Percentiles rank a stretch among this genome's conserved stretches.
Evolutionary conservation across 2,797 vertebrate species (phyloP).

Genomic region (Ciconia nigra): DNA sequence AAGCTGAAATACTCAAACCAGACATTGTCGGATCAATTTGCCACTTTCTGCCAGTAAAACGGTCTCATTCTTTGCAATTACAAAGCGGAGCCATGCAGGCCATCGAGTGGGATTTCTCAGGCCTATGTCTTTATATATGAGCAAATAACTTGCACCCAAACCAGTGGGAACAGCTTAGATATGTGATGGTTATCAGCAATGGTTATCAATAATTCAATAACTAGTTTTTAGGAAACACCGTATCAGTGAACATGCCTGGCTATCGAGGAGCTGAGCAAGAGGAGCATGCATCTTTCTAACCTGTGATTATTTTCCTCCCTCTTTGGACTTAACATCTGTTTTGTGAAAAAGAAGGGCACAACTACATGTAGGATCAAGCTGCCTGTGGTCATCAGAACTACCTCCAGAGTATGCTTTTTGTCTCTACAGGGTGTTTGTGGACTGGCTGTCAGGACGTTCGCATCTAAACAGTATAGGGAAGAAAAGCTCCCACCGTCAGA

Average conservation of each 20-base stretch:
- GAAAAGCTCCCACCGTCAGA: neutral
- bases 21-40: rapidly evolving
- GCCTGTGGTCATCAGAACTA: neutral
- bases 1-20: neutral
- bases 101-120: neutral
- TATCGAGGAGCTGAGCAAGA: neutral
- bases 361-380: too few relatives aligned
- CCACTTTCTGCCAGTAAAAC: neutral
- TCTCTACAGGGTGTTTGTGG: neutral
- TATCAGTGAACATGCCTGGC: neutral
- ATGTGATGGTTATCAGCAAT: neutral
- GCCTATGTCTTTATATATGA: rapidly evolving
- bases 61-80: neutral
- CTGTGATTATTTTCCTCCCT: neutral
- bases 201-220: rapidly evolving
- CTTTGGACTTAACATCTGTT: neutral
- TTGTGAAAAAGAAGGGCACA: neutral
- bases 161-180: neutral
- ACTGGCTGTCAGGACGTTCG: neutral
- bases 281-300: neutral
- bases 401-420: neutral
- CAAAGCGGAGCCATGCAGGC: neutral
- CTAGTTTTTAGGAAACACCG: neutral
- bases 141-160: neutral
- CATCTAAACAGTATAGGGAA: neutral